Evolutionary conservation across 2,113 vertebrate species (phyloP).

Genomic region (Pelobates fuscus): DNA sequence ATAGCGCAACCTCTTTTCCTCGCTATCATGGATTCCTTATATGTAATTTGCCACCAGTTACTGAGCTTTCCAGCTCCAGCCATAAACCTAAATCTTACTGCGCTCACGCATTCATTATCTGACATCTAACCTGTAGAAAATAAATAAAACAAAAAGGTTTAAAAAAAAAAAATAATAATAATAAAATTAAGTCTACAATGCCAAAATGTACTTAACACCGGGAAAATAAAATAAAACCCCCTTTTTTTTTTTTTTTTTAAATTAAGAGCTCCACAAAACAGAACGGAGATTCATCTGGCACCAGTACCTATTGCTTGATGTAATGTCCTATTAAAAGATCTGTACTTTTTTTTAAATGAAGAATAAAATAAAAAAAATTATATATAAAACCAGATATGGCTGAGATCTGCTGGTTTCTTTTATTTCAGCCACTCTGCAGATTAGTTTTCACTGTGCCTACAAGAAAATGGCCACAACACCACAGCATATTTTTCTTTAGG

Average conservation of each 20-base stretch:
- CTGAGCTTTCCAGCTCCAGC: not conserved
- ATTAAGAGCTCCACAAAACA: not conserved
- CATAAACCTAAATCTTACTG: not conserved
- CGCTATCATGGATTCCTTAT: not conserved
- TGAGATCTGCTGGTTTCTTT: conserved; percentile 16
- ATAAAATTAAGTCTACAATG: not conserved
- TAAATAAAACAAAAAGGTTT: not conserved
- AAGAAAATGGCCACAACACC: conserved; percentile 38
- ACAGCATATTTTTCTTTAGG: conserved; percentile 21
- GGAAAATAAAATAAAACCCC: not conserved
- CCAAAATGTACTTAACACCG: not conserved
- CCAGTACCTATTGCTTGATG: not conserved
- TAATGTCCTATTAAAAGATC: conserved; percentile 8
- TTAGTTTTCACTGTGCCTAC: conserved; percentile 18
- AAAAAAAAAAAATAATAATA: not conserved
- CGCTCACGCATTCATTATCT: not conserved
- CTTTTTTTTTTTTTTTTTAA: not conserved
- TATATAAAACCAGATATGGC: not conserved
- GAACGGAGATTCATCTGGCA: conserved; percentile 11
- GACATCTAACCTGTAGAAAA: not conserved
- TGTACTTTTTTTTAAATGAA: conserved; percentile 15
- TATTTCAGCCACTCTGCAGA: conserved; percentile 33
- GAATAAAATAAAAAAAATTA: not conserved
- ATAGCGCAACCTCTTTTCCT: not conserved
- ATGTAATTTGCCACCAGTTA: not conserved